Conservation (phyloP, 2,113 vertebrate species). For the Alouatta palliata region DNA sequence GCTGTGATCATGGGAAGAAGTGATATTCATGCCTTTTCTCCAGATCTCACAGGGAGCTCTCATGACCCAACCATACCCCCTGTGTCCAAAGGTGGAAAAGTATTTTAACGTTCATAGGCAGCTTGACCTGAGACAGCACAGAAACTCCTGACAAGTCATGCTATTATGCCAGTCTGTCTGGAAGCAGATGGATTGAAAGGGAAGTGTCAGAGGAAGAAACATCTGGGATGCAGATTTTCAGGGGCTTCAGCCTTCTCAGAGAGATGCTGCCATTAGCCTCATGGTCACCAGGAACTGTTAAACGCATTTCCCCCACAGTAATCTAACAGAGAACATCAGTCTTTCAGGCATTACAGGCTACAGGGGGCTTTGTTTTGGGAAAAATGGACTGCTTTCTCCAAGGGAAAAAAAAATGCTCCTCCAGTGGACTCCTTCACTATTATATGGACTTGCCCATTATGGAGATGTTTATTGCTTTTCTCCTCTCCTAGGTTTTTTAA, state of each 20-base stretch:
- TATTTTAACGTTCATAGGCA: constrained; percentile 16
- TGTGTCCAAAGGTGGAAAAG: not conserved
- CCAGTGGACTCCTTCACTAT: not conserved
- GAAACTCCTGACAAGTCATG: not conserved
- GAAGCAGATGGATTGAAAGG: not conserved
- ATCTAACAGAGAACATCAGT: not conserved
- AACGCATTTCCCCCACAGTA: not conserved
- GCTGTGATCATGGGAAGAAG: not conserved
- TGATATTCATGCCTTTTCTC: not conserved
- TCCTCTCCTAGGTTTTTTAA: constrained; percentile 41
- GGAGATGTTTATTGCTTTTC: constrained; percentile 11
- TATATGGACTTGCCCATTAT: not conserved
- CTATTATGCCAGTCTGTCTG: not conserved
- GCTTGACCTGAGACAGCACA: not conserved
- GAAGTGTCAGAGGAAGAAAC: not conserved
- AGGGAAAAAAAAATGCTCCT: not conserved
- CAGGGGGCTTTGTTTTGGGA: not conserved
- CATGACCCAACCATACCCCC: not conserved
- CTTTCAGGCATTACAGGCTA: constrained; percentile 21
- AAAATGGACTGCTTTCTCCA: constrained; percentile 20
- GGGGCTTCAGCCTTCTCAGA: not conserved
- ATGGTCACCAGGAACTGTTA: not conserved
- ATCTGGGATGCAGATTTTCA: not conserved
- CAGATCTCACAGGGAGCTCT: not conserved
- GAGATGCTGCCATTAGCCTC: not conserved